Evolutionary conservation across 2,113 vertebrate species (phyloP), one percentile per base, ranked within the genome.

Genomic region (Nesospiza acunhae): DNA sequence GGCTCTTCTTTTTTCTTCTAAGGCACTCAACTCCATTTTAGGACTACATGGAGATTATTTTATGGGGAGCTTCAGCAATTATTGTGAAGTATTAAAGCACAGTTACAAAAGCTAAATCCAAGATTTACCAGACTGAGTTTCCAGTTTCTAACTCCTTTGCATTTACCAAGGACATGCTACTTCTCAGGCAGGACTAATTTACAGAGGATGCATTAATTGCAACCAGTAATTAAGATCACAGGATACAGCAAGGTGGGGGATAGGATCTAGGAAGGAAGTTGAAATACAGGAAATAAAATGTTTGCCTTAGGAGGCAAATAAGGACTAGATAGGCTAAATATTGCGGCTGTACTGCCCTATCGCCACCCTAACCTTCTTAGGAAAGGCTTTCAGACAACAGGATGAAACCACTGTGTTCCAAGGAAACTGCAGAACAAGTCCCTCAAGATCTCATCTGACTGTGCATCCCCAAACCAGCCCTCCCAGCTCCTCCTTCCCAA

Each of bases 21-120:
- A 88, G 44, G 79, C 82, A 78, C 94, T 92, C 88, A 83, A 93
- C 85, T 92, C 94, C 93, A 90, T 95, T 90, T 94, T 88, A 87
- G 95, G 87, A 73, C 35, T 77, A 67, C 2, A 5, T 13, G 3
- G 75, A 86, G 72, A 90, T 96, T 93, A 93, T 77, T 90, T 91
- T 39, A 90, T 39, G 53, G 46, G 90, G 39, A 96, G 82, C 60
- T 90, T 93, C 76, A 78, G 79, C 70, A 94, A 84, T 93, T 88
- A 80, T n/a, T 78, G 80, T 33, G 26, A 90, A 80, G 63, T 20
- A 94, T 46, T 72, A 68, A 94, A 90, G 81, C 30, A 84, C 47
- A 81, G 56, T 80, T 72, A 90, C 39, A 91, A 87, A 94, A 91
- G 67, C 69, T 55, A 87, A 94, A 77, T 76, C 35, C 44, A 64